phyloP scores from a whole-genome alignment of 64 coral and sea anemone genomes.

The Actinia equina region DNA sequence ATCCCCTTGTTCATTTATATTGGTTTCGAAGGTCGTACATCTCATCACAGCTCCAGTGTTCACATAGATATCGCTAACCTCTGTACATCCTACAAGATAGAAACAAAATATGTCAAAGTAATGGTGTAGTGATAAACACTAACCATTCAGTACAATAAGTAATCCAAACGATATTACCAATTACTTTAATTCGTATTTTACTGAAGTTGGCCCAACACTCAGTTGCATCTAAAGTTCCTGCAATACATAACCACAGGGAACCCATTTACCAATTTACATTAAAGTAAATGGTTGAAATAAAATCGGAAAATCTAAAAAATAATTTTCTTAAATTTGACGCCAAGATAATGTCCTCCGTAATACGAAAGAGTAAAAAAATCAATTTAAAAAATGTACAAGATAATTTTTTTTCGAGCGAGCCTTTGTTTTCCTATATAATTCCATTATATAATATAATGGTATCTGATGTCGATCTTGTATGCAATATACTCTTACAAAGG shows the following conservation, averaged over 20 bases:
- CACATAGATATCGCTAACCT: constrained; percentile 35
- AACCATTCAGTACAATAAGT: not conserved
- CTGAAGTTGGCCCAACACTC: not conserved
- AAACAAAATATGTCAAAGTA: not conserved
- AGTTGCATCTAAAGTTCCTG: not conserved
- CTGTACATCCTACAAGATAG: constrained; percentile 3
- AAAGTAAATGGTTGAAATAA: not conserved
- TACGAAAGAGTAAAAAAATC: too few relatives aligned
- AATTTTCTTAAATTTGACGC: not conserved
- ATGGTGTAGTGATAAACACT: not conserved
- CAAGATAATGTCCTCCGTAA: not conserved
- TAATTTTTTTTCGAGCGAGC: too few relatives aligned
- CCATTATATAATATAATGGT: too few relatives aligned
- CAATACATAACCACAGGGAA: not conserved
- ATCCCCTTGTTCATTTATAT: not conserved
- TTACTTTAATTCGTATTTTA: constrained; percentile 11
- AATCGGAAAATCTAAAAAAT: not conserved
- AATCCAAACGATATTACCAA: not conserved
- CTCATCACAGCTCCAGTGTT: constrained; percentile 43
- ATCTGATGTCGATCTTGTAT: not conserved
- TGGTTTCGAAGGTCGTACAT: constrained; percentile 24
- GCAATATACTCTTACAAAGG: too few relatives aligned
- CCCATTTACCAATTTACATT: not conserved
- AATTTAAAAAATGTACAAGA: too few relatives aligned
- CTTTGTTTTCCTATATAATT: too few relatives aligned